Conservation (phyloP, 2,888 invertebrate species). For the Epistrophe grossulariae region DNA sequence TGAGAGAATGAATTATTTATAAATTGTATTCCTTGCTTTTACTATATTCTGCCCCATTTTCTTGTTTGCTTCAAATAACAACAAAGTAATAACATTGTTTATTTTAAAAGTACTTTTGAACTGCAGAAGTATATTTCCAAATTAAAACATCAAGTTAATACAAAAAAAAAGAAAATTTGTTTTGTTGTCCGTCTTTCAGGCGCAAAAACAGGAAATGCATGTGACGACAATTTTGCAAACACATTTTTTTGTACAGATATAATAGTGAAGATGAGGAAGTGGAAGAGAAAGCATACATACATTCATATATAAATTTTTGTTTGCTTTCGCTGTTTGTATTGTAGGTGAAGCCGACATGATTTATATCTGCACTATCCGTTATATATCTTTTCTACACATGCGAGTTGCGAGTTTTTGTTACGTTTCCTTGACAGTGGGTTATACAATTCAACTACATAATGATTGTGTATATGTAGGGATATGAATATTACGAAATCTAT, state of each 20-base stretch:
- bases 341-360: slow-evolving; percentile 59
- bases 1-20: slow-evolving; percentile 34
- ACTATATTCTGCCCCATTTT: slow-evolving; percentile 40
- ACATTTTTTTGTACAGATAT: slow-evolving; percentile 22
- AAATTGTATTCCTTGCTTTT: not conserved
- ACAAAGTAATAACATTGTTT: slow-evolving; percentile 22
- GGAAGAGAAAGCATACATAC: not conserved
- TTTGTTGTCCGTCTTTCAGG: slow-evolving; percentile 50
- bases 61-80: not conserved
- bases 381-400: slow-evolving; percentile 35
- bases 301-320: slow-evolving; percentile 27
- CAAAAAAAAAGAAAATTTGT: slow-evolving; percentile 11
- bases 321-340: slow-evolving; percentile 34
- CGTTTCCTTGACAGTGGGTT: slow-evolving; percentile 60
- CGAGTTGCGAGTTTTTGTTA: slow-evolving; percentile 16
- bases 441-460: slow-evolving; percentile 1
- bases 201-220: slow-evolving; percentile 66
- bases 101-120: not conserved
- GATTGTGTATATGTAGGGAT: not conserved
- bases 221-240: slow-evolving; percentile 60
- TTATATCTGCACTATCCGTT: slow-evolving; percentile 54
- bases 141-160: slow-evolving; percentile 21
- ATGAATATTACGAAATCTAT: slow-evolving; percentile 5
- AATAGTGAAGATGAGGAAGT: slow-evolving; percentile 13
- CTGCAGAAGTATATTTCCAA: slow-evolving; percentile 26